These are phyloP conservation scores for Enoplosus armatus DNA, from an alignment of 2,797 vertebrate species.

Conservation along the genomic window DNA sequence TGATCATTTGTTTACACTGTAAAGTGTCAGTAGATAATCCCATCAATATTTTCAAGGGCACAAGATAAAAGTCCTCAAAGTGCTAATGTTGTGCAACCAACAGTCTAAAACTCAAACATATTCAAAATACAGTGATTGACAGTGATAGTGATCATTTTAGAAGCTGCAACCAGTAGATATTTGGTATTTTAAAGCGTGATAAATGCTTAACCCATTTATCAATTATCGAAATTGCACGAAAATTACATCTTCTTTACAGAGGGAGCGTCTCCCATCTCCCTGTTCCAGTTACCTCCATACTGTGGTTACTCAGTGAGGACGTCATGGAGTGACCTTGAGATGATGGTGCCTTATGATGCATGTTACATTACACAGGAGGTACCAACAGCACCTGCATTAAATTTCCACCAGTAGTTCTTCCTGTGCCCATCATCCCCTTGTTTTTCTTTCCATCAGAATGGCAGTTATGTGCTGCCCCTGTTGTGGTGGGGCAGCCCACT, in stretches of 20 bases:
- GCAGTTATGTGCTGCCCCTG: constrained; percentile 81
- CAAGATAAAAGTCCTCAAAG: not conserved
- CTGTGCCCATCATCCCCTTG: not conserved
- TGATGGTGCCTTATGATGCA: constrained; percentile 80
- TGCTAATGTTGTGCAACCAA: not conserved
- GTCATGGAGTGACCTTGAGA: constrained; percentile 68
- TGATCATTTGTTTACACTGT: not conserved
- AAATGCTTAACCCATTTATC: not conserved
- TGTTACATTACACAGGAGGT: constrained; percentile 85
- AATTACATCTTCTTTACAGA: constrained; percentile 55
- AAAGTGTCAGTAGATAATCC: not conserved
- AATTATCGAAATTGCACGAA: not conserved
- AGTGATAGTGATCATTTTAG: no score
- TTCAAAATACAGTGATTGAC: not conserved
- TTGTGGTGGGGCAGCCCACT: constrained; percentile 81
- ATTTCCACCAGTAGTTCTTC: not conserved
- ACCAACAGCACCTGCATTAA: constrained; percentile 1
- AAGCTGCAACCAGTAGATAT: not conserved
- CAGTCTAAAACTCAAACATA: not conserved
- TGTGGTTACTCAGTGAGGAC: constrained; percentile 80
- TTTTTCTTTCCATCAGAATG: constrained; percentile 73
- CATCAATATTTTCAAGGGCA: not conserved
- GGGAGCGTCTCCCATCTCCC: constrained; percentile 72
- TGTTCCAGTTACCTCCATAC: constrained; percentile 76
- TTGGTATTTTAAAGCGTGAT: not conserved